Percentiles rank a stretch among this genome's conserved stretches.
Conservation (phyloP, 2,888 invertebrate genomes). For the Cheilosia pagana region DNA sequence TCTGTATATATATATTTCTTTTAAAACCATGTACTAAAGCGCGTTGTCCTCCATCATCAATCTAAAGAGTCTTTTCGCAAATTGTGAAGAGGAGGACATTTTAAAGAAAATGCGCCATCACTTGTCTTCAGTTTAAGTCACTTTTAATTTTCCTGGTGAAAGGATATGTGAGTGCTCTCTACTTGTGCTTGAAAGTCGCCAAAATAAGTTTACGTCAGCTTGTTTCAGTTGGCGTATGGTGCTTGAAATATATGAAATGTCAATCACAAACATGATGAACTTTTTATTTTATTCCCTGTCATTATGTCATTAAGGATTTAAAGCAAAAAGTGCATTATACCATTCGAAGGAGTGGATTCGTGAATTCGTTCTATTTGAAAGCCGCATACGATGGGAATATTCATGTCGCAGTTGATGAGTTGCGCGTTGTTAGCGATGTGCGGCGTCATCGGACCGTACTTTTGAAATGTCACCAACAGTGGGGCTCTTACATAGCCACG, state of each 20-base stretch:
- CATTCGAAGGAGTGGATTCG: neutral
- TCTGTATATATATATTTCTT: slow-evolving; percentile 11
- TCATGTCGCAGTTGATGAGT: too few relatives aligned
- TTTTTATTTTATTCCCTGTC: slow-evolving; percentile 18
- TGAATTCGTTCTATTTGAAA: too few relatives aligned
- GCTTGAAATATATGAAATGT: slow-evolving; percentile 18
- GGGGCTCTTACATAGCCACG: too few relatives aligned
- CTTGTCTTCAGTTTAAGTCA: slow-evolving; percentile 15
- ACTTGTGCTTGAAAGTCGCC: slow-evolving; percentile 15
- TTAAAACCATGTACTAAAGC: slow-evolving; percentile 41
- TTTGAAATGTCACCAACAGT: too few relatives aligned
- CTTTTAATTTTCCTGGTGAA: slow-evolving; percentile 45
- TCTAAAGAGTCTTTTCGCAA: slow-evolving; percentile 47
- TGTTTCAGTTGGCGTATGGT: neutral
- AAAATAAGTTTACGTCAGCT: slow-evolving; percentile 20
- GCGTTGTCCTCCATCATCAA: slow-evolving; percentile 59
- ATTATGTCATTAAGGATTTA: slow-evolving; percentile 4
- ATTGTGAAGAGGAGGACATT: slow-evolving; percentile 24
- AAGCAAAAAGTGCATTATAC: neutral
- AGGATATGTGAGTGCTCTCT: slow-evolving; percentile 43
- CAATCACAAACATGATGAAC: slow-evolving; percentile 22
- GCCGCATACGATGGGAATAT: too few relatives aligned
- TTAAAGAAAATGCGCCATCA: slow-evolving; percentile 29
- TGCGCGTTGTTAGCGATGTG: too few relatives aligned
- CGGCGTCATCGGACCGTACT: too few relatives aligned